Base-by-base conservation (phyloP, 2,888 invertebrate species). In the Dimorphilus gyrociliatus region DNA sequence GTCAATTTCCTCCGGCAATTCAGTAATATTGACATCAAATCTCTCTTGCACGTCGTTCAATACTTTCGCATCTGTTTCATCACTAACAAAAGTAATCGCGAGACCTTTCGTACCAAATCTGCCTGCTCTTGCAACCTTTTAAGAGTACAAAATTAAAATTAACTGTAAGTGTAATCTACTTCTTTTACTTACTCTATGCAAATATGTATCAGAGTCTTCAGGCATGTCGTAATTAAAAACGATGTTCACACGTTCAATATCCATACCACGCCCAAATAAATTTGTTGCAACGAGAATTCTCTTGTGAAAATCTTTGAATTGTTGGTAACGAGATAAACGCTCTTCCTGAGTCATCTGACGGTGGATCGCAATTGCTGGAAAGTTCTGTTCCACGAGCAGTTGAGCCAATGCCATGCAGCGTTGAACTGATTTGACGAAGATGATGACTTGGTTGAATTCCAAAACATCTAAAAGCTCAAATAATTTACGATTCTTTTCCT, bases 151-250 rank as follows among this genome's bases (percentile, higher is more conserved):
- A 12, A 7, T 34, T 21, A 21, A 21, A 21, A 21, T 21, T 8
- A 21, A 10, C n/a, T 21, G n/a, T n/a, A 10, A 21, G 8, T 21
- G 21, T 21, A n/a, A n/a, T n/a, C n/a, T n/a, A n/a, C n/a, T n/a
- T n/a, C n/a, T n/a, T 24, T 8, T 18, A 45, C 54, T 47, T 47
- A 68, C 69, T 56, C 97, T 72, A 67, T 97, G 97, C 32, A 99
- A 69, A 57, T 99, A 97, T 0, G 94, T 97, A 55, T 99, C 97
- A 0, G 94, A 92, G 67, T 92, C 88, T 66, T 97, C 94, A 4
- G 97, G 94, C 94, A 97, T 97, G 55, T 99, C 97, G 56, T 99
- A 99, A 65, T 99, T 97, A 63, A 97, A 94, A 3, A 99, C 97
- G 60, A 99, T 97, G 65, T 99, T 97, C 1, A 99, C 97, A 63